phyloP scores from a whole-genome alignment of 2,113 vertebrate genomes.

The Ia io region DNA sequence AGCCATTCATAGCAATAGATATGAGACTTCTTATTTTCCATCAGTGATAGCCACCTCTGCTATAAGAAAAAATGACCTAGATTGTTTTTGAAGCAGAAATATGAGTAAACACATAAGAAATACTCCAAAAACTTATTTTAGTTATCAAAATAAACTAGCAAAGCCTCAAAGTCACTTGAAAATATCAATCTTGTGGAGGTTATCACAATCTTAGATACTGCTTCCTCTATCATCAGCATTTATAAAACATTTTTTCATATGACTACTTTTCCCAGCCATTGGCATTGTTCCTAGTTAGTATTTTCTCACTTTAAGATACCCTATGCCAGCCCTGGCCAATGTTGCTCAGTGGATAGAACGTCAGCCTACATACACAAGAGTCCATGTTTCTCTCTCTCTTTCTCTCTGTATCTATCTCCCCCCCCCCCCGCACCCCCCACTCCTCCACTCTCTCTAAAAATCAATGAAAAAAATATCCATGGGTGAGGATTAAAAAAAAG shows the following conservation, averaged over 20 bases:
- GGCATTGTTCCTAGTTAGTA: constrained; percentile 67
- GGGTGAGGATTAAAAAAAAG: neutral
- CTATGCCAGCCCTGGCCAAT: neutral
- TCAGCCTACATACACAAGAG: too few relatives aligned
- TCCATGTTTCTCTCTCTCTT: too few relatives aligned
- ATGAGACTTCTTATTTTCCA: neutral
- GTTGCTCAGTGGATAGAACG: too few relatives aligned
- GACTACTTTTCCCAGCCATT: constrained; percentile 70
- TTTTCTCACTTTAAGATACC: constrained; percentile 54
- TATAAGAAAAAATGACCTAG: neutral
- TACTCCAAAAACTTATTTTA: constrained; percentile 14
- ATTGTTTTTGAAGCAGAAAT: constrained; percentile 44
- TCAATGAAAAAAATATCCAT: too few relatives aligned
- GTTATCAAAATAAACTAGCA: constrained; percentile 58
- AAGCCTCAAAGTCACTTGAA: constrained; percentile 59
- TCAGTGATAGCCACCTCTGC: neutral
- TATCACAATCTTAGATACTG: constrained; percentile 46
- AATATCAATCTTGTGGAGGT: constrained; percentile 55
- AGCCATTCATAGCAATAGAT: neutral
- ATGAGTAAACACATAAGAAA: constrained; percentile 29
- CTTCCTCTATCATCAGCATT: neutral
- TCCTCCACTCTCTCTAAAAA: too few relatives aligned
- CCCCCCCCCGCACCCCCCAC: too few relatives aligned
- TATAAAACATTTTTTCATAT: constrained; percentile 65
- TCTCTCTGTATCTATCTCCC: too few relatives aligned